A percentile compares a stretch with the other conserved stretches of the same genome.
Evolutionary conservation across 2,888 invertebrate genomes (phyloP).

Genomic region (Pandemis cinnamomeana): DNA sequence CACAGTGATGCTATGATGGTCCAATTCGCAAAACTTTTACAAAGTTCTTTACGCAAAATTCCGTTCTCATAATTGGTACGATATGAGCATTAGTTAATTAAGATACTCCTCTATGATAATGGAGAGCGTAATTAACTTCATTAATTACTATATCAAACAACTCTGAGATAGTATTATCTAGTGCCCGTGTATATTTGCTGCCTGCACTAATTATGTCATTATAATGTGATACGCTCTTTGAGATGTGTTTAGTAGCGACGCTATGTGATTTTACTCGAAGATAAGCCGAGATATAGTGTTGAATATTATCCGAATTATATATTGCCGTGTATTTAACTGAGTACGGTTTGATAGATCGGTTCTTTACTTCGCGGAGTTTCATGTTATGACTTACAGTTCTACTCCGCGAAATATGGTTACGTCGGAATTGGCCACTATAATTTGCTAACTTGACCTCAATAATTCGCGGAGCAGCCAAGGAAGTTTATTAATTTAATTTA

Average conservation of each 20-base stretch:
- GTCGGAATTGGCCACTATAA: too few species aligned
- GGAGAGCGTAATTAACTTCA: slow-evolving; percentile 13
- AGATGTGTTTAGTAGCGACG: not conserved
- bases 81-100: slow-evolving; percentile 28
- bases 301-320: not conserved
- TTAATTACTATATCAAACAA: slow-evolving; percentile 30
- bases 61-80: slow-evolving; percentile 19
- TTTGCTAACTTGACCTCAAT: too few species aligned
- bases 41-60: slow-evolving; percentile 4
- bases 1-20: not conserved
- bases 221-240: slow-evolving; percentile 5
- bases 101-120: slow-evolving; percentile 2
- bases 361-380: too few species aligned
- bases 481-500: too few species aligned
- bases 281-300: not conserved
- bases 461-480: too few species aligned
- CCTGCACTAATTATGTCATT: slow-evolving; percentile 9
- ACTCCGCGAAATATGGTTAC: too few species aligned
- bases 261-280: not conserved
- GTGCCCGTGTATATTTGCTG: not conserved
- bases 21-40: not conserved
- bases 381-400: too few species aligned
- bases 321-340: not conserved
- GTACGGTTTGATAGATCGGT: not conserved
- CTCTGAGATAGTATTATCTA: not conserved